Percentiles rank a stretch among this genome's conserved stretches.
These are phyloP conservation scores for Conus betulinus DNA, from an alignment of 1,140 invertebrate genomes.

Conservation along the genomic window DNA sequence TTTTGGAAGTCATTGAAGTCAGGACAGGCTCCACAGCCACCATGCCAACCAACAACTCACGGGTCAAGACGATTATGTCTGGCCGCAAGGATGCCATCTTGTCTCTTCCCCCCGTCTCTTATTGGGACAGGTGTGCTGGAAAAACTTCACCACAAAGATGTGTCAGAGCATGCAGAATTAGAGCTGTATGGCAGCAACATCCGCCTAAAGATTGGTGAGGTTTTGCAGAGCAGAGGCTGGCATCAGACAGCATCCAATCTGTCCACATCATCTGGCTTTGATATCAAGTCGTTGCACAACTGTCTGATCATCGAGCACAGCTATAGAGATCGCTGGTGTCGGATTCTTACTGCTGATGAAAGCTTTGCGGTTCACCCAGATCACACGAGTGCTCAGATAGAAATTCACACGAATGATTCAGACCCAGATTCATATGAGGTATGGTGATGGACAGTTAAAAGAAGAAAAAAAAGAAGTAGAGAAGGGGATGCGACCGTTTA, in stretches of 20 bases:
- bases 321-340: constrained; percentile 65
- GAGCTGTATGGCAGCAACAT: constrained; percentile 63
- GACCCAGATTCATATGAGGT: neutral
- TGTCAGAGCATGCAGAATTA: constrained; percentile 64
- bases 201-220: constrained; percentile 74
- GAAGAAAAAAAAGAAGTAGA: too few relatives aligned
- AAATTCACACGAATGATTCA: neutral
- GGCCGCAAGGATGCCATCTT: constrained; percentile 65
- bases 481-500: too few relatives aligned
- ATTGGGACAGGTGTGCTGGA: constrained; percentile 63
- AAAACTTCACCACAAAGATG: constrained; percentile 57
- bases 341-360: constrained; percentile 39
- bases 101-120: constrained; percentile 57
- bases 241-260: constrained; percentile 81
- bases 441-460: neutral
- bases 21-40: constrained; percentile 69
- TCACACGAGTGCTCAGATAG: constrained; percentile 19
- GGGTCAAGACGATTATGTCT: constrained; percentile 68
- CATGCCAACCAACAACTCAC: constrained; percentile 70
- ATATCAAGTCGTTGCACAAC: constrained; percentile 55
- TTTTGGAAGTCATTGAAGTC: constrained; percentile 69
- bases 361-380: constrained; percentile 35
- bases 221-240: constrained; percentile 87
- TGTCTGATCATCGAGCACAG: constrained; percentile 68
- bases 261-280: constrained; percentile 68